Evolutionary conservation across 2,797 vertebrate species (phyloP).

Genomic region (Tadarida brasiliensis): DNA sequence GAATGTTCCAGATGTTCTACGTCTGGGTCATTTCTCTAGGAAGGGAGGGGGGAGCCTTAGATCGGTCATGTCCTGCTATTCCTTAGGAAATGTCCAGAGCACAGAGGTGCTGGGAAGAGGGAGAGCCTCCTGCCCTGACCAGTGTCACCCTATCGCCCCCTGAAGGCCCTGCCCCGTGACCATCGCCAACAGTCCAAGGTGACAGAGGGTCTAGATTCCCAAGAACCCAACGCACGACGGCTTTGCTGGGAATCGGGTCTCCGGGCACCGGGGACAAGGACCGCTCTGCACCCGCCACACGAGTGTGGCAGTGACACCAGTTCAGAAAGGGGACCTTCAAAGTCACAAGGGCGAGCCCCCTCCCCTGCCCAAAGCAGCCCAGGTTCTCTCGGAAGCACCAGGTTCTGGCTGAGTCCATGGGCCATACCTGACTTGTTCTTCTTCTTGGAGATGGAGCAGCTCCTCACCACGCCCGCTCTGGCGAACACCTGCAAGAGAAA

Average conservation of each 20-base stretch:
- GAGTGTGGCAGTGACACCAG: fast-evolving
- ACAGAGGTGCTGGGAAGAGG: not conserved
- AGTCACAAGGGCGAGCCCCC: not conserved
- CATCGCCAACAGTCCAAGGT: fast-evolving
- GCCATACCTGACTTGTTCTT: conserved; percentile 94
- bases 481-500: conserved; percentile 92
- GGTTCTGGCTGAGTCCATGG: fast-evolving
- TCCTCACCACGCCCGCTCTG: conserved; percentile 93
- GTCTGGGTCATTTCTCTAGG: not conserved
- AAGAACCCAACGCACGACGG: not conserved
- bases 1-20: not conserved
- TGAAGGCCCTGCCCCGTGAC: fast-evolving
- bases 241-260: not conserved
- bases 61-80: not conserved
- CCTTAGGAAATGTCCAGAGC: not conserved
- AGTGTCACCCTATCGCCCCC: fast-evolving
- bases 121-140: not conserved
- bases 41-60: not conserved
- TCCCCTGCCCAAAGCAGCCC: not conserved
- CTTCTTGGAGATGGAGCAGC: conserved; percentile 96
- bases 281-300: fast-evolving
- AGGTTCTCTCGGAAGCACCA: fast-evolving
- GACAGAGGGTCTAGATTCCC: not conserved
- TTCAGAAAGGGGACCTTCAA: not conserved
- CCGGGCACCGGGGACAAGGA: not conserved